Base-by-base conservation (phyloP, 2,113 vertebrate genomes). In the Hippoglossus stenolepis region DNA sequence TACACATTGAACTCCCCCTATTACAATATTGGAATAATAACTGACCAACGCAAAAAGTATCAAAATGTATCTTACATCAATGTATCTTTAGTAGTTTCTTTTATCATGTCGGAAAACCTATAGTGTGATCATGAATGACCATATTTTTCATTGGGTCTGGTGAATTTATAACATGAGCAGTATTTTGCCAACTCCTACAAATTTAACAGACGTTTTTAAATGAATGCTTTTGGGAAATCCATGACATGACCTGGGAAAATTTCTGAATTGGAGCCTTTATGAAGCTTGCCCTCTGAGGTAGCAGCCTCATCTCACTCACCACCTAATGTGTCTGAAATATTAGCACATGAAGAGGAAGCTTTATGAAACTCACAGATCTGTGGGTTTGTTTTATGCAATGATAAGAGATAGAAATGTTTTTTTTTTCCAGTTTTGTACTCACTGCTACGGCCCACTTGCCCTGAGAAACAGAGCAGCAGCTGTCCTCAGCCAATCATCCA, bases 401-500 rank as follows among this genome's bases (percentile, higher is more conserved):
- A 85, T 77, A 60, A 77, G 65, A 73, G 70, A 84, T 80, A 23
- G 40, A 67, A 67, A 75, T 78, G 21, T 75, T 73, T 67, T 24
- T 31, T 73, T 67, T 66, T 8, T 62, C 77, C 53, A 64, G 54
- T 80, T 24, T 53, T 72, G 64, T 20, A 12, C 66, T 62, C 23
- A n/a, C 58, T 63, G 65, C 65, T 49, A 70, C 15, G n/a, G 65
- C 71, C 64, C 35, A 74, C 74, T 85, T 87, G 78, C 75, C 78
- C 85, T 79, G 73, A 71, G 85, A 82, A 77, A 77, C 62, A 83
- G 75, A 77, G 84, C 79, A 67, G 78, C 83, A 87, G 75, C 73
- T 79, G 80, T 85, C 84, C 79, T 77, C 82, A 56, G 74, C 77
- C 81, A 81, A 81, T 83, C 87, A 76, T 91, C 79, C 85, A 88